A percentile compares a stretch with the other conserved stretches of the same genome.
phyloP scores from a whole-genome alignment of 2,113 vertebrate species.

The Gobio gobio region DNA sequence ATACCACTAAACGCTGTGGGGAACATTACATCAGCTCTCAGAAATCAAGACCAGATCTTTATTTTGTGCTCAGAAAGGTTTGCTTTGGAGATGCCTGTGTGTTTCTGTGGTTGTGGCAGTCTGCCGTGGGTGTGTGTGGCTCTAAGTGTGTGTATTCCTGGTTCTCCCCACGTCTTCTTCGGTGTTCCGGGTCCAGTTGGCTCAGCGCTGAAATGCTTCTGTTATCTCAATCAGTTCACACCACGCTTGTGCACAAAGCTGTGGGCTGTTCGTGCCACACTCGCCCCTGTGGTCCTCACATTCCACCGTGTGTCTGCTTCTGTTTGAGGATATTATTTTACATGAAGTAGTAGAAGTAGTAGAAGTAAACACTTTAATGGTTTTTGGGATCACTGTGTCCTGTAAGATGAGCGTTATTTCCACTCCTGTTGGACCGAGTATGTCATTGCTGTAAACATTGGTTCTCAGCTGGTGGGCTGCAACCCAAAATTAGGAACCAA shows the following conservation, averaged over 20 bases:
- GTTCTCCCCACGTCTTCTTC: background rate
- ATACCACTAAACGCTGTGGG: constrained; percentile 30
- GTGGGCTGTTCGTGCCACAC: constrained; percentile 1
- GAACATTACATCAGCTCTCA: constrained; percentile 30
- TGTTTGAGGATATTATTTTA: constrained; percentile 10
- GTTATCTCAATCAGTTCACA: constrained; percentile 41
- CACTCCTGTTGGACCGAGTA: background rate
- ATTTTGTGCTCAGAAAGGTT: constrained; percentile 33
- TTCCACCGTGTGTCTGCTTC: constrained; percentile 37
- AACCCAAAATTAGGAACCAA: background rate
- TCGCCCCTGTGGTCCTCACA: background rate
- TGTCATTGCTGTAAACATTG: background rate
- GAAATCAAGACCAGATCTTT: constrained; percentile 35
- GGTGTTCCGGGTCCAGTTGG: constrained; percentile 18
- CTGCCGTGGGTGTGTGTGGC: background rate
- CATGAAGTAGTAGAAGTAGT: too few species aligned
- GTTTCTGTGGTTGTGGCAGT: constrained; percentile 30
- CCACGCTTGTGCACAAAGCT: constrained; percentile 10
- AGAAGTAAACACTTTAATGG: constrained; percentile 36
- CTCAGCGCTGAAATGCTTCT: constrained; percentile 17
- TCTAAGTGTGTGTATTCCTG: constrained; percentile 32
- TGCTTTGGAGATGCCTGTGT: constrained; percentile 27
- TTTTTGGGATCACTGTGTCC: constrained; percentile 31
- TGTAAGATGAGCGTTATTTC: background rate
- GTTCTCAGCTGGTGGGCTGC: background rate